Percentiles rank a stretch among this genome's conserved stretches.
These are phyloP conservation scores for Apotomis capreana DNA, from an alignment of 2,888 invertebrate species.

Conservation along the genomic window DNA sequence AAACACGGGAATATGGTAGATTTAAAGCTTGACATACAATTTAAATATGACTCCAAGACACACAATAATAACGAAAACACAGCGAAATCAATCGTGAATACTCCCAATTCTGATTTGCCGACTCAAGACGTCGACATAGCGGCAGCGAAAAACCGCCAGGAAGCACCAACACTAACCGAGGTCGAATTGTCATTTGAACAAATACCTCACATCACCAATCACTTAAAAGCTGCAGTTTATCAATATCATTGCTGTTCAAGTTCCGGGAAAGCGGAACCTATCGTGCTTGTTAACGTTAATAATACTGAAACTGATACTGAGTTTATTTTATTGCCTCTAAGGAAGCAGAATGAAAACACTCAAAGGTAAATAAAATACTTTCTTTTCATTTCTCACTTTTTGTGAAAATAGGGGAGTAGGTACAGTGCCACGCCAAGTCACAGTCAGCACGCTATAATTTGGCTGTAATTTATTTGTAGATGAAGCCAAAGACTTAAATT, in stretches of 20 bases:
- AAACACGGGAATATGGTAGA: slow-evolving; percentile 58
- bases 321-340: slow-evolving; percentile 26
- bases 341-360: slow-evolving; percentile 47
- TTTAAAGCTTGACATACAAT: slow-evolving; percentile 62
- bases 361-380: slow-evolving; percentile 13
- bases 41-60: slow-evolving; percentile 48
- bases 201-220: slow-evolving; percentile 36
- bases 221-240: slow-evolving; percentile 49
- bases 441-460: no score
- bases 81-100: slow-evolving; percentile 42
- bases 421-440: no score
- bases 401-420: slow-evolving; percentile 3
- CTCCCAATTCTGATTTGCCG: slow-evolving; percentile 46
- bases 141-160: neutral
- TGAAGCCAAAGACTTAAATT: no score
- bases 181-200: slow-evolving; percentile 45
- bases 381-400: slow-evolving; percentile 23
- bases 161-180: slow-evolving; percentile 46
- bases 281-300: slow-evolving; percentile 21
- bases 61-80: slow-evolving; percentile 23
- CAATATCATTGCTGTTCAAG: slow-evolving; percentile 50
- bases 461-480: no score
- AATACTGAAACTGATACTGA: slow-evolving; percentile 35
- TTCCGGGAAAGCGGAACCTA: neutral
- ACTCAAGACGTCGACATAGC: neutral